These are phyloP conservation scores for Himantopus leucocephalus DNA, from an alignment of 2,113 vertebrate species.

Conservation along the genomic window DNA sequence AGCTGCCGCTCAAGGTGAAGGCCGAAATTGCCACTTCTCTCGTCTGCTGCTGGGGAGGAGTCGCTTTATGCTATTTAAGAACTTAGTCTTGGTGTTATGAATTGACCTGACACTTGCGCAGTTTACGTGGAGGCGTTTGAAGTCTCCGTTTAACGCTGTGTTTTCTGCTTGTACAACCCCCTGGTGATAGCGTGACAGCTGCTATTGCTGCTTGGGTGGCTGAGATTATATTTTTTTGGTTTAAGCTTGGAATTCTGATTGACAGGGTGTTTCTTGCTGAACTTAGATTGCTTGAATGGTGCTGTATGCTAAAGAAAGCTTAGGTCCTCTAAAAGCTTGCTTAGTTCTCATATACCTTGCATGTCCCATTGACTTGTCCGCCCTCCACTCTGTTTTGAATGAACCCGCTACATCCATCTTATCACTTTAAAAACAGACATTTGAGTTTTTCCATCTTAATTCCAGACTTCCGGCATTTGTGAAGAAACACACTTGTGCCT, in stretches of 20 bases:
- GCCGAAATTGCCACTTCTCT: not conserved
- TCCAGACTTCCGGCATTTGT: not conserved
- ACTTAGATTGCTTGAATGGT: not conserved
- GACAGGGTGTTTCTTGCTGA: not conserved
- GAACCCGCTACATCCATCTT: not conserved
- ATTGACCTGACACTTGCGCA: not conserved
- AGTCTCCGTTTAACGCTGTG: fast-evolving
- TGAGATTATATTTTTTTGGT: not conserved
- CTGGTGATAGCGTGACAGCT: not conserved
- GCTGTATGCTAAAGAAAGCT: not conserved
- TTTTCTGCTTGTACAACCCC: not conserved
- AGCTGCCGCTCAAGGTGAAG: not conserved
- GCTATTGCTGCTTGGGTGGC: not conserved
- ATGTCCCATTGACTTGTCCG: not conserved
- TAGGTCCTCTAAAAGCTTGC: not conserved
- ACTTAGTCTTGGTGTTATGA: not conserved
- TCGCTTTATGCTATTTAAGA: not conserved
- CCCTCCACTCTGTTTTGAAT: not conserved
- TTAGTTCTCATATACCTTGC: not conserved
- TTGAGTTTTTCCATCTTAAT: not conserved
- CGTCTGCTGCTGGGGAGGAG: not conserved
- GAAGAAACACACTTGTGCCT: not conserved
- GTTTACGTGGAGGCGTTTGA: fast-evolving
- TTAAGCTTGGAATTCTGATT: not conserved
- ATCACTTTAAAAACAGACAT: not conserved